Evolutionary conservation across 2,797 vertebrate species (phyloP).

Genomic region (Pogoniulus pusillus): DNA sequence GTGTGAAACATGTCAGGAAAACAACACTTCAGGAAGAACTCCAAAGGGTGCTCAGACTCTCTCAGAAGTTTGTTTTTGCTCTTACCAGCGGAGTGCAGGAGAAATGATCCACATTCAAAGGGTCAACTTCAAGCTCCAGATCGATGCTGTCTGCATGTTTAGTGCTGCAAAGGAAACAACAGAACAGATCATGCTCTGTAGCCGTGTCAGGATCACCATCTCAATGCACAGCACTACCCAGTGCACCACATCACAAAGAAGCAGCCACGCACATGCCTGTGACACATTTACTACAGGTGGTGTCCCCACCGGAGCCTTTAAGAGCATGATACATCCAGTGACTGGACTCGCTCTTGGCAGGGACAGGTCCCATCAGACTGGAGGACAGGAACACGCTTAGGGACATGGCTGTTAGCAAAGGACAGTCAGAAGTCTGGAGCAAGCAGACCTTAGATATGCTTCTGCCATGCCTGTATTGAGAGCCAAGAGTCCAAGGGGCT

Average conservation of each 20-base stretch:
- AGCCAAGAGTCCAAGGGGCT: not conserved
- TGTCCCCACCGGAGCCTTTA: not conserved
- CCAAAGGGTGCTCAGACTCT: not conserved
- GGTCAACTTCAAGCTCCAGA: slow-evolving; percentile 96
- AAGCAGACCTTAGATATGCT: not conserved
- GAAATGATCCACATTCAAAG: slow-evolving; percentile 98
- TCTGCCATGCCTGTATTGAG: not conserved
- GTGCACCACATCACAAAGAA: not conserved
- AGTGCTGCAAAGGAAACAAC: slow-evolving; percentile 77
- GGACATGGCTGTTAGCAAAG: not conserved
- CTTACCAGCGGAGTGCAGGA: slow-evolving; percentile 98
- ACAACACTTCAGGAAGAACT: not conserved
- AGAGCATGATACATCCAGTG: not conserved
- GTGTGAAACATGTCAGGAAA: not conserved
- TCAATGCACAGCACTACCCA: not conserved
- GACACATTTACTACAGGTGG: not conserved
- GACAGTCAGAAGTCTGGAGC: not conserved
- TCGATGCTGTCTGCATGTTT: slow-evolving; percentile 98
- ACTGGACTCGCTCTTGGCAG: not conserved
- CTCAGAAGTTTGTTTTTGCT: not conserved
- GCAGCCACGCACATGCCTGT: not conserved
- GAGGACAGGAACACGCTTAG: not conserved
- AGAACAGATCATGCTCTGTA: not conserved
- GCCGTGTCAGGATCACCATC: not conserved
- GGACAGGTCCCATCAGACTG: not conserved